phyloP scores from a whole-genome alignment of 2,888 invertebrate species.

The Drosophila paracracens region DNA sequence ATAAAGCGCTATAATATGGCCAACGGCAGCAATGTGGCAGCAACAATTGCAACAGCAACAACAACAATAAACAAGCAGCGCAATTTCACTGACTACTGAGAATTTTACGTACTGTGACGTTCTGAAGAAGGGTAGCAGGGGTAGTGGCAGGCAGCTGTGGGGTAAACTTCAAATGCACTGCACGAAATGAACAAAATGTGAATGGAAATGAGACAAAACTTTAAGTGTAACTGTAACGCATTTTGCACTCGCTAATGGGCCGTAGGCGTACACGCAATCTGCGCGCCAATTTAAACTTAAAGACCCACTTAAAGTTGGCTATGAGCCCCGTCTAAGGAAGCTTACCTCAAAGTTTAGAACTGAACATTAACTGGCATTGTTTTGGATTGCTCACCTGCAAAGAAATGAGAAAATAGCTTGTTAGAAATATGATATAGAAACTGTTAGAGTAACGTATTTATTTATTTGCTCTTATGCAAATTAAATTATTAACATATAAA shows the following conservation, averaged over 20 bases:
- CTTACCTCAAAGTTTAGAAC: conserved; percentile 8
- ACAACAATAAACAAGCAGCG: conserved; percentile 71
- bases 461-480: neutral
- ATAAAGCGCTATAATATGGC: conserved; percentile 67
- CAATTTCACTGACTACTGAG: conserved; percentile 81
- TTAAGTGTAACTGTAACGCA: conserved; percentile 24
- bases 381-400: conserved; percentile 37
- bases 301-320: neutral
- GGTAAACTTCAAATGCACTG: conserved; percentile 41
- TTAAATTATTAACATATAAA: neutral
- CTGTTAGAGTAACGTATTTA: neutral
- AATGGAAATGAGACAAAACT: conserved; percentile 23
- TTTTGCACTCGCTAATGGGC: conserved; percentile 45
- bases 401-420: neutral
- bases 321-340: neutral
- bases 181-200: conserved; percentile 29
- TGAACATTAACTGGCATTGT: neutral
- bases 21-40: conserved; percentile 46
- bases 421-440: neutral
- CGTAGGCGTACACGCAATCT: conserved; percentile 66
- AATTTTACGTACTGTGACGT: conserved; percentile 80
- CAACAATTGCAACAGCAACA: conserved; percentile 30
- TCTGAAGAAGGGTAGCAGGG: neutral
- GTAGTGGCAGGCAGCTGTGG: conserved; percentile 4
- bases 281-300: conserved; percentile 41